Percentiles rank a stretch among this genome's conserved stretches.
Evolutionary conservation across 2,113 vertebrate species (phyloP).

Genomic region (Peromyscus leucopus): DNA sequence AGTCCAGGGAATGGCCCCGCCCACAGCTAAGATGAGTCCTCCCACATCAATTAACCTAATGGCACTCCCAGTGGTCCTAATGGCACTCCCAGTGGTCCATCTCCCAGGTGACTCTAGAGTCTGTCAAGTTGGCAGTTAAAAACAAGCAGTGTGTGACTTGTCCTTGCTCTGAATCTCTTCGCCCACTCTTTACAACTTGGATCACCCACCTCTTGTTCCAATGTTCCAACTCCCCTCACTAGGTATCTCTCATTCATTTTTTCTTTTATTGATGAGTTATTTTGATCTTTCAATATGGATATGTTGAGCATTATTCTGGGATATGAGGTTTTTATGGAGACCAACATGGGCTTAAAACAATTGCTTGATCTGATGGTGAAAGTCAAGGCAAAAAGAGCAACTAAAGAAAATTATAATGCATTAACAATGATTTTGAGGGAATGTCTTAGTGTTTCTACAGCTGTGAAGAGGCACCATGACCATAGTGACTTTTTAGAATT

Average conservation of each 20-base stretch:
- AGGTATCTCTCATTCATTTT: background rate
- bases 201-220: background rate
- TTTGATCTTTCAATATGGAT: background rate
- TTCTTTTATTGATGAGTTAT: background rate
- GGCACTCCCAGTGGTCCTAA: background rate
- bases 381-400: conserved; percentile 3
- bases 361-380: background rate
- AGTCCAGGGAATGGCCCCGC: background rate
- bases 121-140: background rate
- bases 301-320: background rate
- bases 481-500: background rate
- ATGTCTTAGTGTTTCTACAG: background rate
- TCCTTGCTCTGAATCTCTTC: background rate
- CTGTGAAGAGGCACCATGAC: background rate
- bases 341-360: background rate
- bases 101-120: background rate
- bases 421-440: background rate
- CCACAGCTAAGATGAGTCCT: background rate
- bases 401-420: background rate
- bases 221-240: background rate
- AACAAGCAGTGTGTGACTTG: background rate
- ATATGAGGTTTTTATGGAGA: background rate
- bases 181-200: no score
- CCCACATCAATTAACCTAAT: background rate
- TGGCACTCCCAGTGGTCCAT: background rate